A percentile compares a stretch with the other conserved stretches of the same genome.
phyloP scores from a whole-genome alignment of 2,888 invertebrate species.

The Reticulitermes lucifugus region DNA sequence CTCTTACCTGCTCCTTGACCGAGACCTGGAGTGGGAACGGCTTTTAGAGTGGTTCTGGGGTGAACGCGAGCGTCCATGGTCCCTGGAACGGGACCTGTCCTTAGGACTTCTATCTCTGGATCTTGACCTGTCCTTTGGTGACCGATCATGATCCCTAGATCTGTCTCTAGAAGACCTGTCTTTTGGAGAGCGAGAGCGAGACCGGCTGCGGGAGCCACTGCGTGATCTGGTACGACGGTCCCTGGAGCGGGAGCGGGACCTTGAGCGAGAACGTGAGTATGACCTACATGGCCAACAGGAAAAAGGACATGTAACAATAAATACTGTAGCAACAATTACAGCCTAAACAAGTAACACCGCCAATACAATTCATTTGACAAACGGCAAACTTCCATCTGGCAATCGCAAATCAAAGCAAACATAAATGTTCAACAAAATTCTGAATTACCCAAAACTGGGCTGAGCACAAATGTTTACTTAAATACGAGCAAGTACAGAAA shows the following conservation, averaged over 20 bases:
- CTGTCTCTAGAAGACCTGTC: constrained; percentile 46
- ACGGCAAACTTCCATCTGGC: background rate
- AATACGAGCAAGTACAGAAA: background rate
- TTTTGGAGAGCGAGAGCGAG: constrained; percentile 50
- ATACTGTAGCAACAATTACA: background rate
- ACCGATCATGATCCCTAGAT: constrained; percentile 30
- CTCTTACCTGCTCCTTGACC: constrained; percentile 45
- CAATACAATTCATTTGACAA: background rate
- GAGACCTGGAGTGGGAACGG: constrained; percentile 43
- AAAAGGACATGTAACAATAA: background rate
- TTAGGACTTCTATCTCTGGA: constrained; percentile 32
- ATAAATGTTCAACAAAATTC: background rate
- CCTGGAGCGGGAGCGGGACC: constrained; percentile 61
- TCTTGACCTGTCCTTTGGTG: constrained; percentile 32
- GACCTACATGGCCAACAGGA: constrained; percentile 39
- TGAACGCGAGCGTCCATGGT: constrained; percentile 48
- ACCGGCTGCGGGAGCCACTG: constrained; percentile 55
- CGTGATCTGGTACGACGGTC: constrained; percentile 61
- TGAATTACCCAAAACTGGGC: background rate
- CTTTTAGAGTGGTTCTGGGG: constrained; percentile 56
- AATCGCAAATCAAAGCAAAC: background rate
- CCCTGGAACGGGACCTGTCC: constrained; percentile 46
- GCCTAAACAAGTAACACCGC: background rate
- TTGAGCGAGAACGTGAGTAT: constrained; percentile 61
- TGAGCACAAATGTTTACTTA: background rate